Evolutionary conservation across 2,888 invertebrate species (phyloP).

Genomic region (Thymelicus sylvestris): DNA sequence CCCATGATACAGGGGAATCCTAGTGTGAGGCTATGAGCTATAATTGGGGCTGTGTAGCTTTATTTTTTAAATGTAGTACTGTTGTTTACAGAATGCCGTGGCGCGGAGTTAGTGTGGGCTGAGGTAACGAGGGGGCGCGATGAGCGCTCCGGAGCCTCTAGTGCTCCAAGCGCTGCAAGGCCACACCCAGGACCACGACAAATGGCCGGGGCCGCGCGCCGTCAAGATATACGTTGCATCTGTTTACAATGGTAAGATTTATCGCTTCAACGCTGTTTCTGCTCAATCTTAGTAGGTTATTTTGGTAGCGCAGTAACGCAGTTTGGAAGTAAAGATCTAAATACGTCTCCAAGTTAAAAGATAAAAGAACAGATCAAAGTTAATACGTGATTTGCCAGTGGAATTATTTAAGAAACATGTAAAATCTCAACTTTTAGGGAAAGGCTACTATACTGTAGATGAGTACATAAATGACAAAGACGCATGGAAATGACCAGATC

Average conservation of each 20-base stretch:
- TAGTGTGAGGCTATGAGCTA: no score
- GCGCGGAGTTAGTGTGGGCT: constrained; percentile 63
- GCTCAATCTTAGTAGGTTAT: not conserved
- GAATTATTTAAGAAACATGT: no score
- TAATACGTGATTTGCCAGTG: no score
- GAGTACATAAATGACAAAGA: no score
- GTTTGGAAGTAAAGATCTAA: not conserved
- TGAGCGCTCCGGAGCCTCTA: constrained; percentile 81
- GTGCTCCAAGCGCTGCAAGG: constrained; percentile 82
- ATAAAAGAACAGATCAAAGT: no score
- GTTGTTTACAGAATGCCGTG: constrained; percentile 65
- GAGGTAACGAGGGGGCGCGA: constrained; percentile 65
- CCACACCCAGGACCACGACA: constrained; percentile 68
- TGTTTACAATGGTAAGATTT: constrained; percentile 79
- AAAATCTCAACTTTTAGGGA: no score
- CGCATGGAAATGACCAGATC: no score
- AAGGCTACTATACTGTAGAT: no score
- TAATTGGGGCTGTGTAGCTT: no score
- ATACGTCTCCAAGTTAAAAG: no score
- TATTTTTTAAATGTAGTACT: not conserved
- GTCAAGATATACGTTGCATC: constrained; percentile 86
- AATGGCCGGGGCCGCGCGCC: constrained; percentile 84
- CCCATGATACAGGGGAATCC: no score
- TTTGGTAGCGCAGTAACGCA: not conserved
- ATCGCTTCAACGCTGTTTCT: constrained; percentile 2